Conservation (phyloP, 2,888 invertebrate species). For the Gibbula magus region DNA sequence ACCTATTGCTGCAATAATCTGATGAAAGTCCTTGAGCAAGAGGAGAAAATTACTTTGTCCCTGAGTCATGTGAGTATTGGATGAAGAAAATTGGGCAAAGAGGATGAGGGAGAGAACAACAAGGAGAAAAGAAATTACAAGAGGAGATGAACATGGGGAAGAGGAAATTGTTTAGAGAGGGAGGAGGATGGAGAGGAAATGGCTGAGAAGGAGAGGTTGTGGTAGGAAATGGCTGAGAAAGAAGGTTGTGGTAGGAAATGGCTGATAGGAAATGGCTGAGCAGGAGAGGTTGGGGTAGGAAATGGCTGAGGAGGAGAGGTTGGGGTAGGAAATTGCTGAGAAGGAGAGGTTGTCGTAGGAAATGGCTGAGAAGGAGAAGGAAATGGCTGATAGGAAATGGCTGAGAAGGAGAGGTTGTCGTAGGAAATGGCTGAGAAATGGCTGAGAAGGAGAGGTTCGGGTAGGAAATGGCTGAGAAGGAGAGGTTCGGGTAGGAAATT, state of each 20-base stretch:
- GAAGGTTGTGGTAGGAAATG: not conserved
- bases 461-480: not conserved
- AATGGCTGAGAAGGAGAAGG: not conserved
- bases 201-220: too few relatives aligned
- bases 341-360: not conserved
- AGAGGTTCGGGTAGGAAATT: not conserved
- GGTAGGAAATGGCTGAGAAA: not conserved
- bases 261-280: not conserved
- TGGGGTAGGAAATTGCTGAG: not conserved
- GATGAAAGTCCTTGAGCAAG: too few relatives aligned
- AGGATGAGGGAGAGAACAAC: not conserved
- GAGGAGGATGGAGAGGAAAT: too few relatives aligned
- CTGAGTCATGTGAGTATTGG: too few relatives aligned
- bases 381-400: not conserved
- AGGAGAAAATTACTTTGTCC: too few relatives aligned
- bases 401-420: not conserved
- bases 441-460: not conserved
- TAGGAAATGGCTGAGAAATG: not conserved
- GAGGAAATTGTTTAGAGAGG: not conserved
- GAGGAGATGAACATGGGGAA: not conserved
- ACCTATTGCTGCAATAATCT: too few relatives aligned
- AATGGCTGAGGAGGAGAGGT: not conserved
- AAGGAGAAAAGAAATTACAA: not conserved
- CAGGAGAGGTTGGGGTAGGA: not conserved
- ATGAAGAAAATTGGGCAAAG: too few relatives aligned